These are phyloP conservation scores for Dendroctonus ponderosae DNA, from an alignment of 1,140 invertebrate genomes.

Conservation along the genomic window DNA sequence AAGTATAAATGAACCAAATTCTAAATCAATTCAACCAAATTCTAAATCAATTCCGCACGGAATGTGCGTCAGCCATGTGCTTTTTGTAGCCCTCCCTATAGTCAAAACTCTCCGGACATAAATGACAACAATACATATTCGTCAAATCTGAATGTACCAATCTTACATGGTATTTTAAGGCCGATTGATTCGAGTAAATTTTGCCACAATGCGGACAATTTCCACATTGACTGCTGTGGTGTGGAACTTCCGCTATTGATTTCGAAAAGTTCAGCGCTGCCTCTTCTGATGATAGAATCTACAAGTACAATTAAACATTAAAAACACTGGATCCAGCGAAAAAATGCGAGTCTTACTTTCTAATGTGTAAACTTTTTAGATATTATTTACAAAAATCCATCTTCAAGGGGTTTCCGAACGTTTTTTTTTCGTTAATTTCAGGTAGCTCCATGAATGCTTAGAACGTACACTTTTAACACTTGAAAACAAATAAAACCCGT, in stretches of 20 bases:
- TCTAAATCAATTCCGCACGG: slow-evolving; percentile 56
- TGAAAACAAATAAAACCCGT: too few relatives aligned
- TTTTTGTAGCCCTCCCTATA: slow-evolving; percentile 64
- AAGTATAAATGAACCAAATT: slow-evolving; percentile 11
- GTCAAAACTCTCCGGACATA: slow-evolving; percentile 63
- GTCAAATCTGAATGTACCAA: slow-evolving; percentile 66
- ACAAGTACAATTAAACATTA: slow-evolving; percentile 5
- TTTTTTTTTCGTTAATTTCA: too few relatives aligned
- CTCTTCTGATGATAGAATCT: slow-evolving; percentile 31
- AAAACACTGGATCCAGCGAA: background rate
- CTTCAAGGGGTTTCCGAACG: too few relatives aligned
- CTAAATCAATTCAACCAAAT: slow-evolving; percentile 14
- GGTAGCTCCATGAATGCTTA: too few relatives aligned
- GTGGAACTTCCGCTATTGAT: slow-evolving; percentile 43
- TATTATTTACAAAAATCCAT: too few relatives aligned
- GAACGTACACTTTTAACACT: too few relatives aligned
- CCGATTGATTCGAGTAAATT: slow-evolving; percentile 59
- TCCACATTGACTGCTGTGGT: slow-evolving; percentile 59
- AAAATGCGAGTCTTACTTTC: too few relatives aligned
- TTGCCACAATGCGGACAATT: slow-evolving; percentile 67
- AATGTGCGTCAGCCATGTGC: slow-evolving; percentile 64
- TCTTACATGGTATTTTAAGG: slow-evolving; percentile 67
- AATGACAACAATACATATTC: slow-evolving; percentile 63
- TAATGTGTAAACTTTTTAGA: too few relatives aligned
- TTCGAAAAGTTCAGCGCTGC: slow-evolving; percentile 36